A percentile compares a stretch with the other conserved stretches of the same genome.
These are phyloP conservation scores for Tenthredo livida DNA, from an alignment of 2,888 invertebrate species.

Conservation along the genomic window DNA sequence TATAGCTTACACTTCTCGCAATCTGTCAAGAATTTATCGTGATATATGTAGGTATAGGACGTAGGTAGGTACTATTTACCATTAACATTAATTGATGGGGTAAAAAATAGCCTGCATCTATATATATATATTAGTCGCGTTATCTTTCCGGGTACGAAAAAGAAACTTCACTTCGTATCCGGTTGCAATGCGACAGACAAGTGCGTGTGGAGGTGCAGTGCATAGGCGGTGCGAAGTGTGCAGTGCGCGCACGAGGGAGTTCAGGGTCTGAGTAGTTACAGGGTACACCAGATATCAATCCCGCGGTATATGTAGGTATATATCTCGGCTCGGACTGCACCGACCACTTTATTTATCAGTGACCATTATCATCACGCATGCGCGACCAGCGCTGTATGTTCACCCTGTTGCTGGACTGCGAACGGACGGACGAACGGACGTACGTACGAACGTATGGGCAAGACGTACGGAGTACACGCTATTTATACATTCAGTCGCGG, in stretches of 20 bases:
- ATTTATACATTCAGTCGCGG: conserved; percentile 22
- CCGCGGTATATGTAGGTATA: conserved; percentile 13
- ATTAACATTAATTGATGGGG: not conserved
- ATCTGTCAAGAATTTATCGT: no score
- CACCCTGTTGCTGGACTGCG: conserved; percentile 24
- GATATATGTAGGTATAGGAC: not conserved
- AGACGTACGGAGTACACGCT: not conserved
- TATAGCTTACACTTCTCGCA: not conserved
- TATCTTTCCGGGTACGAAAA: conserved; percentile 58
- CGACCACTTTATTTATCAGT: conserved; percentile 40
- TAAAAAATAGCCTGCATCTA: not conserved
- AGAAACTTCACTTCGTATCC: conserved; percentile 59
- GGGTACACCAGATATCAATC: conserved; percentile 30
- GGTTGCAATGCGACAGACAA: not conserved
- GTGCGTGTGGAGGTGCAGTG: not conserved
- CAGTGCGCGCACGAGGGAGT: not conserved
- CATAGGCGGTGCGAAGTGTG: not conserved
- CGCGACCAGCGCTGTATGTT: not conserved
- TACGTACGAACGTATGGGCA: not conserved
- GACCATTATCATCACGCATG: conserved; percentile 31
- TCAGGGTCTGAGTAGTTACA: conserved; percentile 34
- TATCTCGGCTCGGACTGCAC: conserved; percentile 20
- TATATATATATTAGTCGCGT: not conserved
- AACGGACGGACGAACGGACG: not conserved
- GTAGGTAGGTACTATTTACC: not conserved